These are phyloP conservation scores for Alloplasta piceator DNA, from an alignment of 2,888 invertebrate genomes.

Conservation along the genomic window DNA sequence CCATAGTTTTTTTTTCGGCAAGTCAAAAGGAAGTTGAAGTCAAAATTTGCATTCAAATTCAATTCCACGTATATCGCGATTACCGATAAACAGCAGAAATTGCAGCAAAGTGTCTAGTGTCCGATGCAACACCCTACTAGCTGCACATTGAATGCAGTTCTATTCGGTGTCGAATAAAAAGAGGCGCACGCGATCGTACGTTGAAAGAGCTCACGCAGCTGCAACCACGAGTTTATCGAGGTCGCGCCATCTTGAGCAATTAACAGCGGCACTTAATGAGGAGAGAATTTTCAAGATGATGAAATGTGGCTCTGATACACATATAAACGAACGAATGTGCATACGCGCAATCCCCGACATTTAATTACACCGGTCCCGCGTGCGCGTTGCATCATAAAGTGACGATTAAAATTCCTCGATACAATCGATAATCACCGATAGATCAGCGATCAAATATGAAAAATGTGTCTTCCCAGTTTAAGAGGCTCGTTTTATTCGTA, in stretches of 20 bases:
- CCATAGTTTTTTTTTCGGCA: no score
- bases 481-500: no score
- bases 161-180: conserved; percentile 51
- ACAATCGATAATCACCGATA: no score
- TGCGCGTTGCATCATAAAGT: no score
- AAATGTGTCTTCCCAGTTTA: no score
- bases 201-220: conserved; percentile 50
- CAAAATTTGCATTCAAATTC: no score
- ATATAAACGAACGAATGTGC: not conserved
- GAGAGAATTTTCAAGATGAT: conserved; percentile 36
- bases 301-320: conserved; percentile 15
- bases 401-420: no score
- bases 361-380: conserved; percentile 6
- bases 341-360: conserved; percentile 14
- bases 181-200: conserved; percentile 50
- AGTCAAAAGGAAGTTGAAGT: no score
- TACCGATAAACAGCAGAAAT: no score
- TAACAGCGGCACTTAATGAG: conserved; percentile 61
- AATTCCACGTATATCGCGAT: no score
- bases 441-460: no score
- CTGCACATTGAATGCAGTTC: not conserved
- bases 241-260: conserved; percentile 60
- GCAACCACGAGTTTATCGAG: conserved; percentile 44
- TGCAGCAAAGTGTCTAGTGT: not conserved
- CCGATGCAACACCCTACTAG: not conserved